Evolutionary conservation across 2,113 vertebrate genomes (phyloP).

Genomic region (Lathamus discolor): DNA sequence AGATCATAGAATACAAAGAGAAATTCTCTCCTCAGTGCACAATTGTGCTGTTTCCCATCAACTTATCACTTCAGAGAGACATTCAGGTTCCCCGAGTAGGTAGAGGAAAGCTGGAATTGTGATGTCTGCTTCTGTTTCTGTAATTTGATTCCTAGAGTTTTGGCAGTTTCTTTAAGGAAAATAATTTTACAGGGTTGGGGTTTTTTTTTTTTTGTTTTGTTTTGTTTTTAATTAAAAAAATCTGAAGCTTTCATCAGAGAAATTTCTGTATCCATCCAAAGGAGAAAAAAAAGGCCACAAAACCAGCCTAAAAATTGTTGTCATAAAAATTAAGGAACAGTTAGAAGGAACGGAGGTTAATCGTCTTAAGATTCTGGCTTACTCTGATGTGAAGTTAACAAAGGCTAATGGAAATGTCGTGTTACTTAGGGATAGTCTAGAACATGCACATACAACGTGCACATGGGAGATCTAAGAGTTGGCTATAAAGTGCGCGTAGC

Average conservation of each 20-base stretch:
- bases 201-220: constrained; percentile 18
- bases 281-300: background rate
- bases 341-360: constrained; percentile 53
- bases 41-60: constrained; percentile 15
- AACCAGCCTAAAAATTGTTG: constrained; percentile 19
- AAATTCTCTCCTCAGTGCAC: background rate
- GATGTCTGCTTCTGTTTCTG: constrained; percentile 39
- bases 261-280: constrained; percentile 27
- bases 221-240: constrained; percentile 58
- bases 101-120: constrained; percentile 18
- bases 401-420: constrained; percentile 51
- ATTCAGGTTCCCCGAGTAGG: constrained; percentile 32
- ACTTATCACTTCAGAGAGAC: constrained; percentile 24
- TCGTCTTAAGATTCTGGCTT: constrained; percentile 45
- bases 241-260: constrained; percentile 58
- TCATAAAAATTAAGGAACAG: constrained; percentile 48
- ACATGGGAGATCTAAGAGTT: constrained; percentile 32
- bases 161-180: constrained; percentile 61
- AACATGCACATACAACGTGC: background rate
- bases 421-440: constrained; percentile 11
- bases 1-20: constrained; percentile 23
- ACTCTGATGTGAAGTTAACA: constrained; percentile 32
- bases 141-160: constrained; percentile 60
- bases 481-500: background rate
- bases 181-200: constrained; percentile 20